Conservation (phyloP, 2,888 invertebrate species). For the Drosophila mulleri region DNA sequence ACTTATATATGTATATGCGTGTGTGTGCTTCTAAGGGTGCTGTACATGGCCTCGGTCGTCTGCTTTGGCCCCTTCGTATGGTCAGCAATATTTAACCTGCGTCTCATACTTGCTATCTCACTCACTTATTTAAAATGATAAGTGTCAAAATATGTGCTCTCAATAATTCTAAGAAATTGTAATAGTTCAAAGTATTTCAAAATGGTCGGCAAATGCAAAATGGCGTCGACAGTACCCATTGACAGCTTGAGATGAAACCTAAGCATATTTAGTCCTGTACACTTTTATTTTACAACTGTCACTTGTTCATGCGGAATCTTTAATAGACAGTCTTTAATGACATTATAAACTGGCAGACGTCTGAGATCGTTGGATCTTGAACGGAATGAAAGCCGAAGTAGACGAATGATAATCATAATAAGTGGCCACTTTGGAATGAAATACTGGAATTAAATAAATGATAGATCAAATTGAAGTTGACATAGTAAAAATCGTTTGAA, state of each 20-base stretch:
- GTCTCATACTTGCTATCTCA: conserved; percentile 19
- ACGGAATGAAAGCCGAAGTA: neutral
- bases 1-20: neutral
- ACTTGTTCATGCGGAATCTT: neutral
- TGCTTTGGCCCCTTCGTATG: neutral
- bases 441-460: conserved; percentile 1
- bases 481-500: neutral
- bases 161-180: conserved; percentile 7
- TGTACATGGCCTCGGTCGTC: conserved; percentile 20
- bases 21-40: conserved; percentile 9
- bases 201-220: conserved; percentile 48
- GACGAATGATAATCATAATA: neutral
- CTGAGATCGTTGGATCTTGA: conserved; percentile 11
- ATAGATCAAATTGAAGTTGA: neutral
- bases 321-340: conserved; percentile 21
- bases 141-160: conserved; percentile 12
- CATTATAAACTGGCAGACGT: conserved; percentile 36
- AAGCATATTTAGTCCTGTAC: neutral
- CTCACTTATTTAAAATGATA: conserved; percentile 31
- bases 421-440: conserved; percentile 7
- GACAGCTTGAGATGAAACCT: conserved; percentile 5
- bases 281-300: neutral
- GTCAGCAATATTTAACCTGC: conserved; percentile 29
- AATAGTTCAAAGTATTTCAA: conserved; percentile 16
- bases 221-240: conserved; percentile 26